Evolutionary conservation across 35 echinoderm and acorn worm genomes (phyloP).

Genomic region (Strongylocentrotus purpuratus): DNA sequence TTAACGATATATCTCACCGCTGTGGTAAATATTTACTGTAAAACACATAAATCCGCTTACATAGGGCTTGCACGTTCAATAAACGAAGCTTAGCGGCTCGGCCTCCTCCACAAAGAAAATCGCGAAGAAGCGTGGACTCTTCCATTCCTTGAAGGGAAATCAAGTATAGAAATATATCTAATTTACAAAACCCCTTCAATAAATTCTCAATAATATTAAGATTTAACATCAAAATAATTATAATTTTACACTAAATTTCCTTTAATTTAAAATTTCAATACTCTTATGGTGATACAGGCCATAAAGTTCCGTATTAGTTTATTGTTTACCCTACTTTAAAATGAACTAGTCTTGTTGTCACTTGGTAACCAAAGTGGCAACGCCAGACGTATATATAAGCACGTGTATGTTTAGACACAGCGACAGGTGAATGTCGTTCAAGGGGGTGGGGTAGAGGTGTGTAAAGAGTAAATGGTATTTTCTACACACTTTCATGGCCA

Average conservation of each 20-base stretch:
- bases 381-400: neutral
- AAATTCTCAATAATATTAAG: neutral
- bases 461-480: neutral
- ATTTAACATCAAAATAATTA: too few species aligned
- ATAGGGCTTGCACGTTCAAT: neutral
- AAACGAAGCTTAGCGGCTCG: neutral
- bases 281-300: too few species aligned
- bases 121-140: neutral
- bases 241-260: too few species aligned
- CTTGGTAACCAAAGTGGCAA: neutral
- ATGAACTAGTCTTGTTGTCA: neutral
- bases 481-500: neutral
- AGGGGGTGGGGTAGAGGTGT: neutral
- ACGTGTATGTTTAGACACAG: neutral
- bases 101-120: neutral
- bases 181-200: neutral
- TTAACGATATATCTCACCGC: neutral
- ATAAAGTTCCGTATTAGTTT: too few species aligned
- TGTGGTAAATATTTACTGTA: conserved; percentile 14
- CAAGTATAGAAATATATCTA: neutral
- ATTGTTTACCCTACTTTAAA: neutral
- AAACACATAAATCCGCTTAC: neutral
- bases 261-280: too few species aligned
- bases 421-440: neutral
- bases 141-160: neutral